These are phyloP conservation scores for Ictalurus furcatus DNA, from an alignment of 2,113 vertebrate genomes.

Conservation along the genomic window DNA sequence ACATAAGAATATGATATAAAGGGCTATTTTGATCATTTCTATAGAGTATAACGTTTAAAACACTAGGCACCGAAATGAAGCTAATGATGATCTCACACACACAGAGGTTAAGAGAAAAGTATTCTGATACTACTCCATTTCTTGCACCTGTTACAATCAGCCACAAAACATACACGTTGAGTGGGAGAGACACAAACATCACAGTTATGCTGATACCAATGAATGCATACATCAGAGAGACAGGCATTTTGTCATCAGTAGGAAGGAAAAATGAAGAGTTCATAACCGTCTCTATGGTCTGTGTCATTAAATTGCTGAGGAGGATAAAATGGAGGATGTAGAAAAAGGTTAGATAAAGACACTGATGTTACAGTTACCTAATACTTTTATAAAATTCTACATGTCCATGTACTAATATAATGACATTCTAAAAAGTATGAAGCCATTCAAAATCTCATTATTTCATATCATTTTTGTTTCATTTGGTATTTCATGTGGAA, in stretches of 20 bases:
- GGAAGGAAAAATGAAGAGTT: background rate
- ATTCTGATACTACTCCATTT: background rate
- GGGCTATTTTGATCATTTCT: background rate
- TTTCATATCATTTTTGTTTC: too few relatives aligned
- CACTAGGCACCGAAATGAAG: background rate
- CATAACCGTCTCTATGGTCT: background rate
- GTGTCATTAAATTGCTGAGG: background rate
- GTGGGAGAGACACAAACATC: background rate
- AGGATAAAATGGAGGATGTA: background rate
- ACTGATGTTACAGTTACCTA: background rate
- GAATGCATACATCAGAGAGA: too few relatives aligned
- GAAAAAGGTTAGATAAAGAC: background rate
- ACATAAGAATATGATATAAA: background rate
- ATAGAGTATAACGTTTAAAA: background rate
- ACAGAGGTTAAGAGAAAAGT: slow-evolving; percentile 1
- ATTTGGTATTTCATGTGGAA: too few relatives aligned
- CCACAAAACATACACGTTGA: background rate
- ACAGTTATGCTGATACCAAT: background rate
- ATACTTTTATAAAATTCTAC: background rate
- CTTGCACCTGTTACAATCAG: background rate
- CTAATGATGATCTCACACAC: slow-evolving; percentile 13
- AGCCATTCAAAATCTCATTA: too few relatives aligned
- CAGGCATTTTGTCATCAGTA: background rate
- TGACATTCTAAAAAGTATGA: background rate
- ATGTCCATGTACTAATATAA: background rate